Percentiles rank a stretch among this genome's conserved stretches.
Conservation (phyloP, 2,797 vertebrate species). For the Loriculus beryllinus region DNA sequence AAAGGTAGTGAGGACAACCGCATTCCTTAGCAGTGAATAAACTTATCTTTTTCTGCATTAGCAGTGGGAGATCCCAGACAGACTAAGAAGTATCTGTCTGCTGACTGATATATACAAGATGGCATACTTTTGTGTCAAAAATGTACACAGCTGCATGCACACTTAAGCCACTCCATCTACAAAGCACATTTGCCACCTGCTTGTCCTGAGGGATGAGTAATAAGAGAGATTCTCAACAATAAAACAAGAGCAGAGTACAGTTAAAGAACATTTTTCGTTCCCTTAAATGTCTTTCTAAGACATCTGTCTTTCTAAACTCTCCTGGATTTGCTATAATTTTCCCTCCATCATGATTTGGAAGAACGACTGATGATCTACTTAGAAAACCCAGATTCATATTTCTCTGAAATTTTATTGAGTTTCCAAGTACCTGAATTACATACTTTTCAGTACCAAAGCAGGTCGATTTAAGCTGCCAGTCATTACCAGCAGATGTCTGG, state of each 20-base stretch:
- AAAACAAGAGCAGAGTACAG: not conserved
- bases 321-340: not conserved
- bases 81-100: slow-evolving; percentile 44
- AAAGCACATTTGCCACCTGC: not conserved
- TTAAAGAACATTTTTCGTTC: not conserved
- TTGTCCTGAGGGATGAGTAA: not conserved
- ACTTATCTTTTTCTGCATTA: slow-evolving; percentile 53
- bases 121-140: not conserved
- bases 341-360: not conserved
- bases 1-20: slow-evolving; percentile 39
- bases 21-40: slow-evolving; percentile 64
- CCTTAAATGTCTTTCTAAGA: not conserved
- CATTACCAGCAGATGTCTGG: not conserved
- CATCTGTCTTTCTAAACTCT: not conserved
- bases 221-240: not conserved
- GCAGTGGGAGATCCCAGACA: slow-evolving; percentile 48
- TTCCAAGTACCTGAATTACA: not conserved
- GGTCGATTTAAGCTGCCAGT: not conserved
- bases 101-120: slow-evolving; percentile 35
- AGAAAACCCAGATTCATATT: not conserved
- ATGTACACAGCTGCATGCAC: not conserved
- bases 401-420: not conserved
- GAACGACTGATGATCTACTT: not conserved
- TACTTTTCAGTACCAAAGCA: not conserved
- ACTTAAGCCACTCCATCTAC: not conserved